Percentiles rank a stretch among this genome's conserved stretches.
These are phyloP conservation scores for Nomada lathburiana DNA, from an alignment of 2,888 invertebrate species.

Conservation along the genomic window DNA sequence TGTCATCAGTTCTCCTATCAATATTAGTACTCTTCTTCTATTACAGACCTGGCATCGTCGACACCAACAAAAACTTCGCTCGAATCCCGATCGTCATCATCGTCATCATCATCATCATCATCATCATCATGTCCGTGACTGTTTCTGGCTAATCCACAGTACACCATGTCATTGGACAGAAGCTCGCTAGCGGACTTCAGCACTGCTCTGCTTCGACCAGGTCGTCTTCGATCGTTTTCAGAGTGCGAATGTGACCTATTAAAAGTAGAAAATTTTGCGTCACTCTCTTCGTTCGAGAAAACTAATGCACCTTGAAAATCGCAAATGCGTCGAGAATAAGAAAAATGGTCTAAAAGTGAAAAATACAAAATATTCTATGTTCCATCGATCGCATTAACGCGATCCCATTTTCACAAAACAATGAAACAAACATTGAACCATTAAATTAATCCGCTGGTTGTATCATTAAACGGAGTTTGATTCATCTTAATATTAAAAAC, in stretches of 20 bases:
- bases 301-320: background rate
- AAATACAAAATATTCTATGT: no score
- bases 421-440: no score
- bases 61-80: slow-evolving; percentile 88
- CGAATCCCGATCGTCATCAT: slow-evolving; percentile 76
- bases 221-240: slow-evolving; percentile 76
- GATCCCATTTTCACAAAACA: no score
- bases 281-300: background rate
- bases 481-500: no score
- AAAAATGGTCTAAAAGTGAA: no score
- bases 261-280: background rate
- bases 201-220: slow-evolving; percentile 72
- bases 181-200: slow-evolving; percentile 82
- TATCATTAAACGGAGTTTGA: no score
- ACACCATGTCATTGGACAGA: slow-evolving; percentile 80
- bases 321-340: no score
- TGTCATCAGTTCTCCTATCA: no score
- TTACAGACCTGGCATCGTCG: slow-evolving; percentile 83
- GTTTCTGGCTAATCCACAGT: slow-evolving; percentile 73
- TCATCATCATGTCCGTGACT: slow-evolving; percentile 58
- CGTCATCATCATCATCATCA: slow-evolving; percentile 67
- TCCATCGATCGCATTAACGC: no score
- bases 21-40: background rate
- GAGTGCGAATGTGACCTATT: slow-evolving; percentile 80
- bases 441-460: no score